Evolutionary conservation across 2,888 invertebrate genomes (phyloP).

Genomic region (Hedya salicella): DNA sequence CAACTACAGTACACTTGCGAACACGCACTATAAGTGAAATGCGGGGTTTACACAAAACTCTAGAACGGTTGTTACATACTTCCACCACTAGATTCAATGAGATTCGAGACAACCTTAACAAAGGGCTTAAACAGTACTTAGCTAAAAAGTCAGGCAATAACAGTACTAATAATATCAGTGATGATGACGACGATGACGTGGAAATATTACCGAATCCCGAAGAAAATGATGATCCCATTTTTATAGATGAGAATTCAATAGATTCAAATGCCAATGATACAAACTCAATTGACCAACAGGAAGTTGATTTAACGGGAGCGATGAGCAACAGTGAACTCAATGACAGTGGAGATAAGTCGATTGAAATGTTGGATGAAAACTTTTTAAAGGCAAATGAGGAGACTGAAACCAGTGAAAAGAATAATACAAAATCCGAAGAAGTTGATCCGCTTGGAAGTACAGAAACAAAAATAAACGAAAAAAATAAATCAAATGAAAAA

Average conservation of each 20-base stretch:
- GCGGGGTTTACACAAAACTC: constrained; percentile 79
- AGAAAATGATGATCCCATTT: constrained; percentile 78
- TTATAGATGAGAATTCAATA: constrained; percentile 80
- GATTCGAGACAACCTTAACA: constrained; percentile 82
- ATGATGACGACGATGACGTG: constrained; percentile 71
- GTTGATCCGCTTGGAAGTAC: constrained; percentile 8
- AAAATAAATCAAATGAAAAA: constrained; percentile 19
- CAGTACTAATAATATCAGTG: constrained; percentile 22
- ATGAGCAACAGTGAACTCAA: constrained; percentile 78
- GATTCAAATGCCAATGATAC: constrained; percentile 65
- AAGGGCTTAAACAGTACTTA: constrained; percentile 82
- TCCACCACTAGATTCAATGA: constrained; percentile 83
- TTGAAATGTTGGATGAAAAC: constrained; percentile 45
- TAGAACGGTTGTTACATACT: constrained; percentile 83
- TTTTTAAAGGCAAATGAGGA: constrained; percentile 37
- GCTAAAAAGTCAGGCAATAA: constrained; percentile 60
- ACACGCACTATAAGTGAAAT: constrained; percentile 79
- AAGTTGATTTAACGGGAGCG: constrained; percentile 71
- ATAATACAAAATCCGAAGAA: constrained; percentile 16
- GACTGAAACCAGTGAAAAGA: constrained; percentile 26
- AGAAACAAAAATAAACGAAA: background rate
- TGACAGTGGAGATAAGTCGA: constrained; percentile 71
- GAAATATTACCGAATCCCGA: constrained; percentile 71
- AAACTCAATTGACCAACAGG: constrained; percentile 58
- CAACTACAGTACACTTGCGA: constrained; percentile 73